These are phyloP conservation scores for Phasianus colchicus DNA, from an alignment of 2,113 vertebrate genomes.

Conservation along the genomic window DNA sequence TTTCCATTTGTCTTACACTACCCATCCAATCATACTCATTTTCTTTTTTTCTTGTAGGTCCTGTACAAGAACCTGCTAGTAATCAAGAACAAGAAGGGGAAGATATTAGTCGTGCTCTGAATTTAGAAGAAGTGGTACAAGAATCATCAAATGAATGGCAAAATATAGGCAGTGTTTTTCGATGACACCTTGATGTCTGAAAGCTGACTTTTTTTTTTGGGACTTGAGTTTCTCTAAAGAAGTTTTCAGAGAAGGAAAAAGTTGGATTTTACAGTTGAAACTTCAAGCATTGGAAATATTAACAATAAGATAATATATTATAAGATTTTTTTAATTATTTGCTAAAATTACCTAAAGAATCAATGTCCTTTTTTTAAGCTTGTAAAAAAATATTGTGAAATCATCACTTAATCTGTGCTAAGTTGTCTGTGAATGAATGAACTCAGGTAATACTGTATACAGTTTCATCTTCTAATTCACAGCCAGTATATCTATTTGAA, in stretches of 20 bases:
- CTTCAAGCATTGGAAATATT: slow-evolving; percentile 40
- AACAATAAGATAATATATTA: slow-evolving; percentile 59
- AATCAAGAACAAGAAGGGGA: slow-evolving; percentile 77
- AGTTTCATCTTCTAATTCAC: slow-evolving; percentile 38
- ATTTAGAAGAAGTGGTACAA: slow-evolving; percentile 85
- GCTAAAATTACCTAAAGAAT: slow-evolving; percentile 37
- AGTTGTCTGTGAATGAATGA: slow-evolving; percentile 69
- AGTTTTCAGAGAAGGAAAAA: neutral
- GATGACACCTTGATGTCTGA: slow-evolving; percentile 26
- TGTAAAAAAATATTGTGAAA: slow-evolving; percentile 27
- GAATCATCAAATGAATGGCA: slow-evolving; percentile 86
- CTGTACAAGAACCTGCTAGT: slow-evolving; percentile 68
- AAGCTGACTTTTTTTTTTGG: slow-evolving; percentile 20
- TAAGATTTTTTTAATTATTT: slow-evolving; percentile 59
- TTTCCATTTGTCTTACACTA: neutral
- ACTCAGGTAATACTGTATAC: slow-evolving; percentile 76
- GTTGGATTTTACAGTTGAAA: slow-evolving; percentile 39
- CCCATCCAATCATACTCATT: neutral
- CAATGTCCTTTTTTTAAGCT: slow-evolving; percentile 71
- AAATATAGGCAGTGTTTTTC: slow-evolving; percentile 85
- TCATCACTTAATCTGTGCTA: slow-evolving; percentile 22
- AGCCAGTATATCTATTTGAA: slow-evolving; percentile 33
- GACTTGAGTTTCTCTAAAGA: neutral
- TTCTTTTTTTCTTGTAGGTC: slow-evolving; percentile 56
- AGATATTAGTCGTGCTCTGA: slow-evolving; percentile 78